These are phyloP conservation scores for Synanthedon formicaeformis DNA, from an alignment of 2,888 invertebrate species.

Conservation along the genomic window DNA sequence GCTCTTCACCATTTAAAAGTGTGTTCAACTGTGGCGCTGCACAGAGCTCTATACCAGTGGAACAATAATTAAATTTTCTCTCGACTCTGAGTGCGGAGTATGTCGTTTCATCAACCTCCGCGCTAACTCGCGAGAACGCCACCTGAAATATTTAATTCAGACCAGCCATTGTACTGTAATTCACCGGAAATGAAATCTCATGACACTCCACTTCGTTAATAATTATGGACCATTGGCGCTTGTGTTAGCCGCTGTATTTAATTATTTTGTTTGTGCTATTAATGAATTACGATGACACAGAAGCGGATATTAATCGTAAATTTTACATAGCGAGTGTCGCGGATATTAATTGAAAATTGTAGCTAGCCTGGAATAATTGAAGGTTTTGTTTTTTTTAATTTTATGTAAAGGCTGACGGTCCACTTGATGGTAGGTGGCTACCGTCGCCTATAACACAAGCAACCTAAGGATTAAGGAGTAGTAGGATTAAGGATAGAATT, in stretches of 20 bases:
- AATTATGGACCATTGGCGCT: background rate
- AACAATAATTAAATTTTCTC: slow-evolving; percentile 65
- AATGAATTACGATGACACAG: background rate
- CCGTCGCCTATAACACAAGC: too few species aligned
- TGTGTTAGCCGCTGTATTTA: background rate
- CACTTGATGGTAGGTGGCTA: too few species aligned
- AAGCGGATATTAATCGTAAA: too few species aligned
- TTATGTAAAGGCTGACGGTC: too few species aligned
- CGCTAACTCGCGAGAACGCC: slow-evolving; percentile 45
- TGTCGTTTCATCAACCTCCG: slow-evolving; percentile 57
- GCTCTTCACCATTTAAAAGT: slow-evolving; percentile 53
- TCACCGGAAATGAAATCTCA: slow-evolving; percentile 48
- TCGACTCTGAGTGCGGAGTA: slow-evolving; percentile 46
- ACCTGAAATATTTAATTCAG: slow-evolving; percentile 60
- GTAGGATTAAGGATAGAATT: too few species aligned
- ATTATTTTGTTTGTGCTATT: background rate
- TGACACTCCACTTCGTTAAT: slow-evolving; percentile 14
- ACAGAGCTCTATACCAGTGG: slow-evolving; percentile 22
- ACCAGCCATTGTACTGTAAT: slow-evolving; percentile 40
- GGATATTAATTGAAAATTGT: background rate
- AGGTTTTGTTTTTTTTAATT: background rate
- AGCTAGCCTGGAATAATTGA: background rate
- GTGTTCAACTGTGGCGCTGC: slow-evolving; percentile 47
- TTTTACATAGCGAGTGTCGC: too few species aligned
- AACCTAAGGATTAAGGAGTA: too few species aligned